Conservation (phyloP, 2,888 invertebrate species). For the Thereva nobilitata region DNA sequence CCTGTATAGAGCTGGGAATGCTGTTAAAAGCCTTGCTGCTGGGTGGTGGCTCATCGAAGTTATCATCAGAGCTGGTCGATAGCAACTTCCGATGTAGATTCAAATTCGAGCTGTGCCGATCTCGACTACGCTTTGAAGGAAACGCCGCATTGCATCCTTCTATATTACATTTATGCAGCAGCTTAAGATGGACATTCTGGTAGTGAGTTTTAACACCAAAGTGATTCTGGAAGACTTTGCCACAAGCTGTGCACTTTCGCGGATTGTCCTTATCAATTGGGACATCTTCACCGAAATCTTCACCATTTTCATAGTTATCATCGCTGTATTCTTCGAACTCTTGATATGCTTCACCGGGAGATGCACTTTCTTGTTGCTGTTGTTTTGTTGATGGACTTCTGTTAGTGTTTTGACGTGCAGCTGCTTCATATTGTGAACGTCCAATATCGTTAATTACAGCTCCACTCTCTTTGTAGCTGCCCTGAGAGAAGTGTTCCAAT, state of each 20-base stretch:
- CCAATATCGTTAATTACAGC: too few species aligned
- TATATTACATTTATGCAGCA: constrained; percentile 93
- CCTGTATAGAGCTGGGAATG: constrained; percentile 70
- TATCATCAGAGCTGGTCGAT: constrained; percentile 66
- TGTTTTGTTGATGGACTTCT: constrained; percentile 45
- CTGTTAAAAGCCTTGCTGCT: constrained; percentile 59
- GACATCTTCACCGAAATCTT: constrained; percentile 71
- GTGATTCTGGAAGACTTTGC: constrained; percentile 90
- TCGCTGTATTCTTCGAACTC: constrained; percentile 65
- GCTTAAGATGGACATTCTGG: constrained; percentile 91
- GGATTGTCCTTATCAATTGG: constrained; percentile 93
- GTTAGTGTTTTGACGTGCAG: constrained; percentile 62
- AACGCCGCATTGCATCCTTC: constrained; percentile 95
- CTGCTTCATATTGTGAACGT: not conserved
- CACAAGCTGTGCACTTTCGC: constrained; percentile 86
- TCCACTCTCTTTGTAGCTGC: constrained; percentile 66
- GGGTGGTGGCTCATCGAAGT: constrained; percentile 59
- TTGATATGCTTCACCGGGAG: constrained; percentile 66
- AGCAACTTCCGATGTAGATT: constrained; percentile 89
- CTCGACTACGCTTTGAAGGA: constrained; percentile 88
- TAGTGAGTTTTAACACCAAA: constrained; percentile 94
- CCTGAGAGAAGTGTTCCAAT: constrained; percentile 79
- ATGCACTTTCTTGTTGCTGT: constrained; percentile 64
- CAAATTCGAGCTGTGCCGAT: constrained; percentile 88
- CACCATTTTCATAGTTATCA: constrained; percentile 74